A percentile compares a stretch with the other conserved stretches of the same genome.
Conservation (phyloP, 2,888 invertebrate species). For the Pachycephus smyrnensis region DNA sequence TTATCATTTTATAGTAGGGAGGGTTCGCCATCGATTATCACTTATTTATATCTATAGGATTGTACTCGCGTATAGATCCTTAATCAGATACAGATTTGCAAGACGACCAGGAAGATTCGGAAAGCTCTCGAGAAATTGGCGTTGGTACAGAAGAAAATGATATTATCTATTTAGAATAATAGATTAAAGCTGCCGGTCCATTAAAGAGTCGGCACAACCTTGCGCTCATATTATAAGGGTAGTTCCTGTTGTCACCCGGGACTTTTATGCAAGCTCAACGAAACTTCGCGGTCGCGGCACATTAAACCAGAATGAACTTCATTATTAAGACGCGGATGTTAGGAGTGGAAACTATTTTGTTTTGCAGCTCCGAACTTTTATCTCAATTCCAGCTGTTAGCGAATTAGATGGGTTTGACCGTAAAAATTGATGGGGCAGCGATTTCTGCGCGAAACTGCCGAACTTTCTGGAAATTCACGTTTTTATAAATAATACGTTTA, state of each 20-base stretch:
- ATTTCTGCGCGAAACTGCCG: not conserved
- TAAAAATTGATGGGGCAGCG: not conserved
- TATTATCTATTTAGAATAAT: no score
- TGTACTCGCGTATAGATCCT: not conserved
- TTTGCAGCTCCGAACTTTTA: not conserved
- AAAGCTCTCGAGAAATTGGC: not conserved
- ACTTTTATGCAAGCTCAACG: not conserved
- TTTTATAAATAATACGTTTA: not conserved
- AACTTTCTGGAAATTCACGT: not conserved
- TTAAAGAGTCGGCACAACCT: not conserved
- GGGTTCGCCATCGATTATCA: not conserved
- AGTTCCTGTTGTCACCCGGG: not conserved
- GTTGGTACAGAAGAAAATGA: not conserved
- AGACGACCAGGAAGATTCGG: not conserved
- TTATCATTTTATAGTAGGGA: not conserved
- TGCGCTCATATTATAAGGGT: not conserved
- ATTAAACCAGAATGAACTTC: not conserved
- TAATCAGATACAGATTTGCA: not conserved
- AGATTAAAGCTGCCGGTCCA: no score
- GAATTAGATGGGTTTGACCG: not conserved
- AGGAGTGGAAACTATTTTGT: not conserved
- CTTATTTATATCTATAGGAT: not conserved
- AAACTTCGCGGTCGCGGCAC: not conserved
- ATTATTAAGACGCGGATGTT: not conserved
- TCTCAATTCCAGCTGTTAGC: not conserved